Evolutionary conservation across 1,140 invertebrate genomes (phyloP).

Genomic region (Cherax destructor): DNA sequence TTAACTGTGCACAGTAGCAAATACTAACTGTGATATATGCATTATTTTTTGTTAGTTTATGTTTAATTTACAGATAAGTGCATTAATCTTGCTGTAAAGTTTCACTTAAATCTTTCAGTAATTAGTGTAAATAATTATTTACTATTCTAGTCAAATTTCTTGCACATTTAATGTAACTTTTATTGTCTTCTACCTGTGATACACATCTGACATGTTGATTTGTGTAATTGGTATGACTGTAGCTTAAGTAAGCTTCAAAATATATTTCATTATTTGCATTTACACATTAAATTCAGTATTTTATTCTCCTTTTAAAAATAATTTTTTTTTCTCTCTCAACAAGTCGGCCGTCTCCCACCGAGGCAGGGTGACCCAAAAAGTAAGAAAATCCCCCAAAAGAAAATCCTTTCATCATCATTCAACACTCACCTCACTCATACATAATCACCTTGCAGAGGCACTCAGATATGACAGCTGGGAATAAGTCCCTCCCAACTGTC

Average conservation of each 20-base stretch:
- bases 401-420: too few species aligned
- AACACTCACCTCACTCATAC: too few species aligned
- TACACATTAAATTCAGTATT: background rate
- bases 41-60: background rate
- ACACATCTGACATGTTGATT: background rate
- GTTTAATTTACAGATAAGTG: background rate
- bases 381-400: too few species aligned
- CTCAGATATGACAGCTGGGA: too few species aligned
- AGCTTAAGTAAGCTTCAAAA: conserved; percentile 3
- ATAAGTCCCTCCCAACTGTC: too few species aligned
- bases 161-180: background rate
- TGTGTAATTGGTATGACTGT: conserved; percentile 8
- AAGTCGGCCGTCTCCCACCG: too few species aligned
- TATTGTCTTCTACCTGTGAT: background rate
- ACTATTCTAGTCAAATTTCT: background rate
- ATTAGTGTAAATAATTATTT: background rate
- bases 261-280: background rate
- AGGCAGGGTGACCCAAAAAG: too few species aligned
- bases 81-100: background rate
- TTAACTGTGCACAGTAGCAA: background rate
- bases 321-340: too few species aligned
- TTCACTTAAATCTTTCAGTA: background rate
- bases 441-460: too few species aligned
- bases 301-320: background rate
- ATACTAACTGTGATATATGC: background rate